A percentile compares a stretch with the other conserved stretches of the same genome.
phyloP scores from a whole-genome alignment of 1,140 invertebrate species.

The Cylas formicarius region DNA sequence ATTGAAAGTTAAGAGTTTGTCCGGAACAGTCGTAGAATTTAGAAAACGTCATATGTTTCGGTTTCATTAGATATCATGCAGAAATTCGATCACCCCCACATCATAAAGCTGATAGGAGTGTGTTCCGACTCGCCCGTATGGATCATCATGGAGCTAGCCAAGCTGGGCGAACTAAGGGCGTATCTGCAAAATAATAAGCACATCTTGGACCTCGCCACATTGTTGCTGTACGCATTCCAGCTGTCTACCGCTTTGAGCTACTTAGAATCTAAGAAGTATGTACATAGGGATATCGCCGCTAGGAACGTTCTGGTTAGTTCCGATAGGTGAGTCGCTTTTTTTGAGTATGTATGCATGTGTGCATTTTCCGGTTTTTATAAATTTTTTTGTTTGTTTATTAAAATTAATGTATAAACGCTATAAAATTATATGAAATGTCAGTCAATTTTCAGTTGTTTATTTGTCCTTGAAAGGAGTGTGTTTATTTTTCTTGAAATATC shows the following conservation, averaged over 20 bases:
- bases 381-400: too few species aligned
- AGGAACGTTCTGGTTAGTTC: slow-evolving; percentile 95
- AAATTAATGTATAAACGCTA: too few species aligned
- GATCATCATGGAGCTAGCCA: slow-evolving; percentile 98
- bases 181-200: slow-evolving; percentile 91
- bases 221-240: slow-evolving; percentile 92
- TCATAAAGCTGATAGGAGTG: slow-evolving; percentile 92
- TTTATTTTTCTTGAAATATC: too few species aligned
- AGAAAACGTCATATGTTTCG: too few species aligned
- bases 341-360: too few species aligned
- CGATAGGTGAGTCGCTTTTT: too few species aligned
- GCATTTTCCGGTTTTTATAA: too few species aligned
- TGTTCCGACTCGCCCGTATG: slow-evolving; percentile 91
- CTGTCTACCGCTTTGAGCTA: slow-evolving; percentile 93
- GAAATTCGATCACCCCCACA: slow-evolving; percentile 98
- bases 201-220: slow-evolving; percentile 73
- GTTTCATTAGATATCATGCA: slow-evolving; percentile 94
- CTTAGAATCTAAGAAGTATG: slow-evolving; percentile 96
- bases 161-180: slow-evolving; percentile 86
- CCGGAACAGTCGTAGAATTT: too few species aligned
- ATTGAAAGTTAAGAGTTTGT: too few species aligned
- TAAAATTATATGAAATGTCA: too few species aligned
- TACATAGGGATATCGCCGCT: slow-evolving; percentile 90
- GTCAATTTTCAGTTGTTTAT: too few species aligned
- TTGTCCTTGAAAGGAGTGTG: too few species aligned